A percentile compares a stretch with the other conserved stretches of the same genome.
Conservation (phyloP, 2,113 vertebrate species). For the Phalacrocorax aristotelis region DNA sequence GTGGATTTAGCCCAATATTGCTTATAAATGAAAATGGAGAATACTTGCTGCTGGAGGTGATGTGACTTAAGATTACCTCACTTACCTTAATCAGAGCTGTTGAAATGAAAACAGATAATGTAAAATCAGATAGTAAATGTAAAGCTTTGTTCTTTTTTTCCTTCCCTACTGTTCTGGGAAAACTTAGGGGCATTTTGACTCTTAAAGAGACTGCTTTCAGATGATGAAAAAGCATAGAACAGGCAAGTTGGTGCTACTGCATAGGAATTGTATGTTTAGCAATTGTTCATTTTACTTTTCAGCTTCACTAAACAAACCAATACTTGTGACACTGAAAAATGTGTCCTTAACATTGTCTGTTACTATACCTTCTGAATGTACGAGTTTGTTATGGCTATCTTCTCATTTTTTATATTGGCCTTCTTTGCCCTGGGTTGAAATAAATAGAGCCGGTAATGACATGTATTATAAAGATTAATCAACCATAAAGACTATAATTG, state of each 20-base stretch:
- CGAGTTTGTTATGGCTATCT: slow-evolving; percentile 54
- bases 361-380: slow-evolving; percentile 24
- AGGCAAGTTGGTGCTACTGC: neutral
- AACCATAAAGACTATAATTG: slow-evolving; percentile 78
- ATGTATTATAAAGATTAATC: slow-evolving; percentile 79
- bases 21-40: neutral
- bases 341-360: slow-evolving; percentile 15
- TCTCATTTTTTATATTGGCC: slow-evolving; percentile 38
- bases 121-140: neutral
- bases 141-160: neutral
- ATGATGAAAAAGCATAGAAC: neutral
- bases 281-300: slow-evolving; percentile 56
- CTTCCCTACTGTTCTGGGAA: neutral
- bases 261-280: slow-evolving; percentile 9
- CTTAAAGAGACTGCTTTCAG: neutral
- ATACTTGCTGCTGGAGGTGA: neutral
- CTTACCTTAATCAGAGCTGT: neutral
- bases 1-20: neutral
- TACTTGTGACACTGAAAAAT: slow-evolving; percentile 70
- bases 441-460: slow-evolving; percentile 62
- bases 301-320: slow-evolving; percentile 63
- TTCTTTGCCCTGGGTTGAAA: slow-evolving; percentile 59
- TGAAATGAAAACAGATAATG: neutral
- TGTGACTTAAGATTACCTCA: neutral
- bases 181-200: neutral